These are phyloP conservation scores for Triplophysa tibetana DNA, from an alignment of 2,113 vertebrate species.

Conservation along the genomic window DNA sequence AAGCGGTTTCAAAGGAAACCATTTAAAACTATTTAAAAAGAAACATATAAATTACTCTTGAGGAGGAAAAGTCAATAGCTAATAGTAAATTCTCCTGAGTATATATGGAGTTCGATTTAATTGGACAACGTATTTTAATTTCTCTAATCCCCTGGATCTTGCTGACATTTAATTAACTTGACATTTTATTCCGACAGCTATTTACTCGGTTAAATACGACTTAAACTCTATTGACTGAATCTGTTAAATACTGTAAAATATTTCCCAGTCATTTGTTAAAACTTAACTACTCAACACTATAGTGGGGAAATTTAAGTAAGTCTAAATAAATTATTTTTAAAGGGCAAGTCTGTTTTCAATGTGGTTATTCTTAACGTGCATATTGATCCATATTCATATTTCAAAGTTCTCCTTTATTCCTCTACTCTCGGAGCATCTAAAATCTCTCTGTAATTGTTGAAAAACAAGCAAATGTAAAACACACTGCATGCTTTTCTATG, in stretches of 20 bases:
- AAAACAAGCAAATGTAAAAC: background rate
- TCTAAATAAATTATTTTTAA: too few relatives aligned
- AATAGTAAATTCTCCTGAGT: background rate
- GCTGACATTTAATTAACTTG: conserved; percentile 41
- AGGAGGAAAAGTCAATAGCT: too few relatives aligned
- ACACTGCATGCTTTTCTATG: background rate
- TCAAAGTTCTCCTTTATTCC: too few relatives aligned
- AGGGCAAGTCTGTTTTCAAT: too few relatives aligned
- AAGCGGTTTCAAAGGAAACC: background rate
- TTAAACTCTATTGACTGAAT: background rate
- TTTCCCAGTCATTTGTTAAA: background rate
- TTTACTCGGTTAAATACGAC: background rate
- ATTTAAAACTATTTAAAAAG: too few relatives aligned
- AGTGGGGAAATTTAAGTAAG: too few relatives aligned
- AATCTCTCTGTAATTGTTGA: background rate
- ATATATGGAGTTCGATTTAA: conserved; percentile 16
- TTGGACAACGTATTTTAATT: conserved; percentile 20
- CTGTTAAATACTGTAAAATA: background rate
- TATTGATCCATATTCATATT: too few relatives aligned
- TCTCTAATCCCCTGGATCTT: background rate
- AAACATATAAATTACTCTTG: too few relatives aligned
- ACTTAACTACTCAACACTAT: background rate
- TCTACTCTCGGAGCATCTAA: background rate
- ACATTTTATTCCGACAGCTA: background rate
- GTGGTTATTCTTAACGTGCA: too few relatives aligned